Evolutionary conservation across 2,113 vertebrate species (phyloP).

Genomic region (Xiphophorus hellerii): DNA sequence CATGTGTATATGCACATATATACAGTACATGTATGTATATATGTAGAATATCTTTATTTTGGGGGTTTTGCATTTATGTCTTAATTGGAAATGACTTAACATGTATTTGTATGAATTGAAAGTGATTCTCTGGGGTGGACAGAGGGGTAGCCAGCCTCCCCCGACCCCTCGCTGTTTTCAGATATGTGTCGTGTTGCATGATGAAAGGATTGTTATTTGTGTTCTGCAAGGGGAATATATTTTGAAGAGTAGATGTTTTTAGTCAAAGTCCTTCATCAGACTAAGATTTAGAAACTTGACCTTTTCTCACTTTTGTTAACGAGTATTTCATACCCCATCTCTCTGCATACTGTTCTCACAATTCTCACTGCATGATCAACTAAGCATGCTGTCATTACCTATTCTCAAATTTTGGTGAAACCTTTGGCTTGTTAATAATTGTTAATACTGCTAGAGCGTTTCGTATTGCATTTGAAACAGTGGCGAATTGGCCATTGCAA

Average conservation of each 20-base stretch:
- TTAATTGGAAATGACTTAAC: too few species aligned
- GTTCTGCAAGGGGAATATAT: conserved; percentile 56
- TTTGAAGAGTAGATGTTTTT: conserved; percentile 68
- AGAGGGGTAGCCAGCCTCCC: too few species aligned
- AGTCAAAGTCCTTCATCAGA: conserved; percentile 58
- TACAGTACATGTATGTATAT: too few species aligned
- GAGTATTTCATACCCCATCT: conserved; percentile 35
- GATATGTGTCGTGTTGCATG: conserved; percentile 5
- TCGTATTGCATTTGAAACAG: not conserved
- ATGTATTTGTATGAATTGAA: too few species aligned
- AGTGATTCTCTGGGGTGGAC: too few species aligned
- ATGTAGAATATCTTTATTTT: too few species aligned
- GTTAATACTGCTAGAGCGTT: not conserved
- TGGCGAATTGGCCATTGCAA: not conserved
- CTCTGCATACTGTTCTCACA: conserved; percentile 1
- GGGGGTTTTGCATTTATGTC: too few species aligned
- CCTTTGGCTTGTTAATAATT: not conserved
- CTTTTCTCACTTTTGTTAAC: conserved; percentile 42
- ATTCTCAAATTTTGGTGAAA: conserved; percentile 1
- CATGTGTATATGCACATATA: too few species aligned
- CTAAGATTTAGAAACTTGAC: conserved; percentile 64
- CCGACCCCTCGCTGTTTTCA: not conserved
- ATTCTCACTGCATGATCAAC: conserved; percentile 50
- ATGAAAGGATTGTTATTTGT: conserved; percentile 55
- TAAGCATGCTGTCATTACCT: conserved; percentile 49